Conservation (phyloP, 2,797 vertebrate genomes). For the Linurgus olivaceus region DNA sequence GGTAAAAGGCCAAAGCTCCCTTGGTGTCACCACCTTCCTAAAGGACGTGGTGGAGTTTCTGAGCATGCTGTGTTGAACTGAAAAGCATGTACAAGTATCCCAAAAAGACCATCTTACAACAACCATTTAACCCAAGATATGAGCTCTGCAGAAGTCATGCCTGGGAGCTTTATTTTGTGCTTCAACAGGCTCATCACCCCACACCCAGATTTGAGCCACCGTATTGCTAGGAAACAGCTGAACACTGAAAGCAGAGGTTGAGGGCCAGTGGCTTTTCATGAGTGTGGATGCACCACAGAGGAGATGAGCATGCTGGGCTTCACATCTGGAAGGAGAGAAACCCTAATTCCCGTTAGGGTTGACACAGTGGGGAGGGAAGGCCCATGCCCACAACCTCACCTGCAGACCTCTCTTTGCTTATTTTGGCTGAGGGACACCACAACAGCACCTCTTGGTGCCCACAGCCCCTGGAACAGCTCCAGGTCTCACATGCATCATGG, state of each 20-base stretch:
- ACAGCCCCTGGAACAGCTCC: background rate
- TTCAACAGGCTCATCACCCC: background rate
- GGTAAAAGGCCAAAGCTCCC: background rate
- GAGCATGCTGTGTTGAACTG: accelerated
- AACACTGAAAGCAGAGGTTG: background rate
- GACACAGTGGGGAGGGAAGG: background rate
- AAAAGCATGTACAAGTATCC: accelerated
- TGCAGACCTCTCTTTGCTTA: background rate
- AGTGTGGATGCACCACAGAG: background rate
- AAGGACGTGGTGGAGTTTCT: background rate
- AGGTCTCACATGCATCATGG: accelerated
- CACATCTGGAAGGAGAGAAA: background rate
- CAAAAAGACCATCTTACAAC: accelerated
- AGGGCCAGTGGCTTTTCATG: background rate
- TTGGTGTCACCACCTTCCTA: background rate
- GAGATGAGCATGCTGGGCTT: background rate
- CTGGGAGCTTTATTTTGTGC: background rate
- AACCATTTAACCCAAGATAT: background rate
- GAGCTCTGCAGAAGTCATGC: background rate
- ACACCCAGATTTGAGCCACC: background rate
- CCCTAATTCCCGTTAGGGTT: background rate
- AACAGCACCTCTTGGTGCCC: accelerated
- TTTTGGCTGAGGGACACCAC: background rate
- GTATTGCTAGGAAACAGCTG: accelerated
- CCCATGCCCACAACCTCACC: background rate